Conservation (phyloP, 2,888 invertebrate genomes). For the Trichopria drosophilae region DNA sequence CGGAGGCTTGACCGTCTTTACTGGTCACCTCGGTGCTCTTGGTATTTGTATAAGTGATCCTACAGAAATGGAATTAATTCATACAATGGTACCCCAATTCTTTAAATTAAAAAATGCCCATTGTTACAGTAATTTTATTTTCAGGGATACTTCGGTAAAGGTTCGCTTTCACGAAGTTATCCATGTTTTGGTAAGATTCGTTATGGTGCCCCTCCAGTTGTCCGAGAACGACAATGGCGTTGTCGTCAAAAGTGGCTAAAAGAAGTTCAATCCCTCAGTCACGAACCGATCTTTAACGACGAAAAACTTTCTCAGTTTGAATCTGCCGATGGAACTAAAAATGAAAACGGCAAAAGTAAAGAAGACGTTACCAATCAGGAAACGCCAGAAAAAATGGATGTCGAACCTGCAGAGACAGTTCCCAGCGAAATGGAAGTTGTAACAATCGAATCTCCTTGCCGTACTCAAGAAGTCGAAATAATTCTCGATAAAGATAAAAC, state of each 20-base stretch:
- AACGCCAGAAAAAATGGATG: slow-evolving; percentile 1
- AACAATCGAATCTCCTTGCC: not conserved
- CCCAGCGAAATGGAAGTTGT: slow-evolving; percentile 3
- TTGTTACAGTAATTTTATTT: slow-evolving; percentile 1
- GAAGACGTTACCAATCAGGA: slow-evolving; percentile 1
- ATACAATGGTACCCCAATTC: slow-evolving; percentile 61
- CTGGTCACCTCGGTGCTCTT: slow-evolving; percentile 70
- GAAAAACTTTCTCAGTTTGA: slow-evolving; percentile 22
- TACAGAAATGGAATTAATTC: slow-evolving; percentile 65
- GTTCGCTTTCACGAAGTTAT: slow-evolving; percentile 65
- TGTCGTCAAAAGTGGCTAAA: slow-evolving; percentile 64
- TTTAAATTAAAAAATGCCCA: not conserved
- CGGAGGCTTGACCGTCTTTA: slow-evolving; percentile 62
- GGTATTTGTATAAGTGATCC: slow-evolving; percentile 67
- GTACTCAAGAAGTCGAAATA: not conserved
- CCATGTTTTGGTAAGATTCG: slow-evolving; percentile 58
- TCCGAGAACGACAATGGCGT: slow-evolving; percentile 66
- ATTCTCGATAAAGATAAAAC: slow-evolving; percentile 9
- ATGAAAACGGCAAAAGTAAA: slow-evolving; percentile 13
- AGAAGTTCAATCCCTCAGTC: slow-evolving; percentile 46
- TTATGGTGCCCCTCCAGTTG: slow-evolving; percentile 59
- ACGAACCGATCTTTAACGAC: slow-evolving; percentile 34
- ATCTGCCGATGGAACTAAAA: too few species aligned
- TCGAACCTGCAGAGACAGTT: not conserved
- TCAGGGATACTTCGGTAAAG: slow-evolving; percentile 77